Conservation (phyloP, 1,140 invertebrate genomes). For the Drosophila funebris region DNA sequence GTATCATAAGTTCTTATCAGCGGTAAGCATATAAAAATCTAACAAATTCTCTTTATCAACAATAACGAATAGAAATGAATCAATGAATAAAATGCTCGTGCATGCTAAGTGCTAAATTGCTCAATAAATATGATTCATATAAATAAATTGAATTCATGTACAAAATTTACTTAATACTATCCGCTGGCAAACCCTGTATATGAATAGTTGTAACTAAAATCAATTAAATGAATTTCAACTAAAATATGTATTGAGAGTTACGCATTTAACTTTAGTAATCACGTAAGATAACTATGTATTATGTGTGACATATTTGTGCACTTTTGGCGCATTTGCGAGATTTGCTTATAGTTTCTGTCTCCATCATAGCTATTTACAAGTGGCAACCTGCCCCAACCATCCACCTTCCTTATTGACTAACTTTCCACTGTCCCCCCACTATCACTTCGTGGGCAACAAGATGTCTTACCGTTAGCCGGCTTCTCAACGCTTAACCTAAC, state of each 20-base stretch:
- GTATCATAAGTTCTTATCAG: constrained; percentile 7
- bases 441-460: too few species aligned
- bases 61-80: constrained; percentile 6
- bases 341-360: constrained; percentile 9
- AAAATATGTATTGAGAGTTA: constrained; percentile 8
- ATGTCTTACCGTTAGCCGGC: constrained; percentile 16
- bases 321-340: not conserved
- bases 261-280: not conserved
- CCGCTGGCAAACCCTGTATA: constrained; percentile 6
- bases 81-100: too few species aligned
- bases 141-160: not conserved
- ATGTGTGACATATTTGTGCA: not conserved
- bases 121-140: not conserved
- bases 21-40: not conserved
- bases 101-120: not conserved
- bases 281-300: constrained; percentile 21
- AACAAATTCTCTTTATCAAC: constrained; percentile 5
- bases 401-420: not conserved
- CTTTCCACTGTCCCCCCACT: too few species aligned
- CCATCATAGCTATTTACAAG: constrained; percentile 33
- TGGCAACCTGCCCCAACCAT: not conserved
- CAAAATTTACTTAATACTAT: not conserved
- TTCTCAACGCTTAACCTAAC: constrained; percentile 57
- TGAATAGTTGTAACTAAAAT: not conserved
- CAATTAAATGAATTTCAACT: not conserved